A percentile compares a stretch with the other conserved stretches of the same genome.
phyloP scores from a whole-genome alignment of 2,113 vertebrate genomes.

The Peromyscus californicus region DNA sequence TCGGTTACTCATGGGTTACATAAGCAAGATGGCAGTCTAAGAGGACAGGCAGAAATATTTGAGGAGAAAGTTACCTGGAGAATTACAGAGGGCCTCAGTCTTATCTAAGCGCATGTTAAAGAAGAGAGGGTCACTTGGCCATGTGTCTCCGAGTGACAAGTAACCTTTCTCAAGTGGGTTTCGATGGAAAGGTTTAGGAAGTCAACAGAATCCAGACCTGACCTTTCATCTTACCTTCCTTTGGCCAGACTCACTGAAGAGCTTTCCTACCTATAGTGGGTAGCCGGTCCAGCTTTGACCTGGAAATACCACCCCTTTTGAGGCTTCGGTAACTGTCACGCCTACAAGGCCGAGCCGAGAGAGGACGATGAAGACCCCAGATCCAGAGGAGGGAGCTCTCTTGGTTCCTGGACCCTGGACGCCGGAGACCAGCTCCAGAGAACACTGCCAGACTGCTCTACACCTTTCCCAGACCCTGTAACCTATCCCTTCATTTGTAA shows the following conservation, averaged over 20 bases:
- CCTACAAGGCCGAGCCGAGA: too few relatives aligned
- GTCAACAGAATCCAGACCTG: neutral
- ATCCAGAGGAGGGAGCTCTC: too few relatives aligned
- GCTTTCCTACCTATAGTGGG: neutral
- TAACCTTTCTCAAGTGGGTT: neutral
- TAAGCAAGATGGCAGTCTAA: neutral
- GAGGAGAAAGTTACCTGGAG: neutral
- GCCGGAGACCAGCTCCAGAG: too few relatives aligned
- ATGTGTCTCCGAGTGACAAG: fast-evolving
- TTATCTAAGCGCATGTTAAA: fast-evolving
- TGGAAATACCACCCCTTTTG: too few relatives aligned
- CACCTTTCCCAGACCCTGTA: too few relatives aligned
- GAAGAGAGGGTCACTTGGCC: neutral
- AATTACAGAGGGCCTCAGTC: neutral
- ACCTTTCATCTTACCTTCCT: neutral
- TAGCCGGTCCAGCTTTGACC: too few relatives aligned
- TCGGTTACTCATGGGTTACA: neutral
- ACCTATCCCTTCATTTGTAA: too few relatives aligned
- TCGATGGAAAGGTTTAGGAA: neutral
- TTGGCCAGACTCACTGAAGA: neutral
- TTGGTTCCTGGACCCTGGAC: too few relatives aligned
- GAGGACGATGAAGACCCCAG: too few relatives aligned
- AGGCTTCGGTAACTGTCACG: too few relatives aligned
- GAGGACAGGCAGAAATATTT: neutral
- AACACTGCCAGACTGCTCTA: too few relatives aligned